phyloP scores from a whole-genome alignment of 2,113 vertebrate genomes.

The Ranitomeya variabilis region DNA sequence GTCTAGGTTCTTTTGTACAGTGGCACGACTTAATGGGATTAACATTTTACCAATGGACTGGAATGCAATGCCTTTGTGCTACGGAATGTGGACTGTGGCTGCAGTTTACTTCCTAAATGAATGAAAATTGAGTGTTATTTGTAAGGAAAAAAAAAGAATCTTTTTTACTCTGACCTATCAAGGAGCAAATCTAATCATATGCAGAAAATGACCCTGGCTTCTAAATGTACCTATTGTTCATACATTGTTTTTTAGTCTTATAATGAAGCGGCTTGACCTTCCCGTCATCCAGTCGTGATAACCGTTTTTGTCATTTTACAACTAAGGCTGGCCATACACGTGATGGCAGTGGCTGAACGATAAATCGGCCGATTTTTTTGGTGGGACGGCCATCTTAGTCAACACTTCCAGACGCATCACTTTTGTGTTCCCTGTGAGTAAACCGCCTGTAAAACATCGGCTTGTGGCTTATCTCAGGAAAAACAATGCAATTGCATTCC shows the following conservation, averaged over 20 bases:
- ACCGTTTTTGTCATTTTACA: neutral
- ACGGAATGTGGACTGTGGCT: conserved; percentile 17
- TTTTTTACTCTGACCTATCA: neutral
- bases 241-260: neutral
- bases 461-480: too few relatives aligned
- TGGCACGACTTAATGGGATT: conserved; percentile 46
- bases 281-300: too few relatives aligned
- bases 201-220: neutral
- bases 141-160: neutral
- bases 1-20: conserved; percentile 10
- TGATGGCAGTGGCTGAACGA: too few relatives aligned
- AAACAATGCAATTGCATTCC: too few relatives aligned
- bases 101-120: neutral
- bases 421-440: too few relatives aligned
- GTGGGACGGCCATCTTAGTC: too few relatives aligned
- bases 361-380: too few relatives aligned
- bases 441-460: too few relatives aligned
- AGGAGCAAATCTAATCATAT: neutral
- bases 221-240: neutral
- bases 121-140: conserved; percentile 9
- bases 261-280: neutral
- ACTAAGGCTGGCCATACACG: too few relatives aligned
- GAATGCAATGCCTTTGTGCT: conserved; percentile 45
- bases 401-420: too few relatives aligned
- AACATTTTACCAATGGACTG: conserved; percentile 42